These are phyloP conservation scores for Simalia tracyae DNA, from an alignment of 2,797 vertebrate species.

Conservation along the genomic window DNA sequence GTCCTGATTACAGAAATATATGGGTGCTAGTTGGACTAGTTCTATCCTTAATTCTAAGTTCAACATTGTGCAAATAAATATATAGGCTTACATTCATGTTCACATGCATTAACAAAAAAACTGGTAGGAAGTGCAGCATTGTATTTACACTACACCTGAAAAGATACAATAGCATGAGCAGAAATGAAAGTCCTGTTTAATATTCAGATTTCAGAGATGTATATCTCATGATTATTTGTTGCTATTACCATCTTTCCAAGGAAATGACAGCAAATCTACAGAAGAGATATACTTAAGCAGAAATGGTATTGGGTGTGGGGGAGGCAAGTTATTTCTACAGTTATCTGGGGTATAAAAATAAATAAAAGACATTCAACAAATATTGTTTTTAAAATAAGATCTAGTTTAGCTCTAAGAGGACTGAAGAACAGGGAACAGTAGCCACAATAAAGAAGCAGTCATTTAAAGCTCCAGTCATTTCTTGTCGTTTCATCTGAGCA, in stretches of 20 bases:
- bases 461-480: neutral
- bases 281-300: neutral
- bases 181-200: neutral
- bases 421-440: neutral
- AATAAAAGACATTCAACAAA: neutral
- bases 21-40: neutral
- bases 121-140: neutral
- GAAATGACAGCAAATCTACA: neutral
- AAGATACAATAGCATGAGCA: neutral
- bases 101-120: neutral
- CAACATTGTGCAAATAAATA: neutral
- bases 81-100: neutral
- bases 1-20: neutral
- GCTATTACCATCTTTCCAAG: neutral
- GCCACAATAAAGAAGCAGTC: neutral
- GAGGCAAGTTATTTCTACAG: neutral
- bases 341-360: neutral
- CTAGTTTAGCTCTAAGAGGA: neutral
- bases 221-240: neutral
- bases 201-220: neutral
- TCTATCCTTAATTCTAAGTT: neutral
- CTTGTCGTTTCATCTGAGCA: neutral
- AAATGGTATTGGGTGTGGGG: neutral
- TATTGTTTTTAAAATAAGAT: neutral
- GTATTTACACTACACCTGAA: neutral